Percentiles rank a stretch among this genome's conserved stretches.
Evolutionary conservation across 2,888 invertebrate species (phyloP).

Genomic region (Xestia sexstrigata): DNA sequence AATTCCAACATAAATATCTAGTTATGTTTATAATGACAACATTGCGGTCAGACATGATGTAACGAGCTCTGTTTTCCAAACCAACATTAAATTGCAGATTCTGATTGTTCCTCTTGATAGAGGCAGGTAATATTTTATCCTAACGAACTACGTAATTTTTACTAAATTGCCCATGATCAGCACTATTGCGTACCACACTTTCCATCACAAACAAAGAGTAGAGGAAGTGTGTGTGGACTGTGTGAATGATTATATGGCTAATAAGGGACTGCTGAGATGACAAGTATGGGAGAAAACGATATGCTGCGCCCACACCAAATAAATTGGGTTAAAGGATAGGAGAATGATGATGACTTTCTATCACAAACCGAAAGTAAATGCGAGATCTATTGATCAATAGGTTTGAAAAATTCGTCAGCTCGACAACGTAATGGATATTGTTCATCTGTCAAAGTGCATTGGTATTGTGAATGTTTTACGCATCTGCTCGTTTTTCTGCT

Average conservation of each 20-base stretch:
- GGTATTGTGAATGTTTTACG: not conserved
- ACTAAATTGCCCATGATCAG: not conserved
- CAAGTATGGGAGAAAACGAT: too few species aligned
- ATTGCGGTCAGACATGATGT: conserved; percentile 43
- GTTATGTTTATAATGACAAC: conserved; percentile 41
- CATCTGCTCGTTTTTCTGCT: not conserved
- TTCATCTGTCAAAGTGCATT: too few species aligned
- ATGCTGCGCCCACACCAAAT: too few species aligned
- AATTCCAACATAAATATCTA: conserved; percentile 24
- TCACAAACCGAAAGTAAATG: not conserved
- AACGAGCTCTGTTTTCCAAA: conserved; percentile 8
- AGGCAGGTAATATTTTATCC: conserved; percentile 17
- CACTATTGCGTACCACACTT: not conserved
- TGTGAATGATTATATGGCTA: too few species aligned
- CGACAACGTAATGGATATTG: too few species aligned
- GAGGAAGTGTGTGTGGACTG: too few species aligned
- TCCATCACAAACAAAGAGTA: not conserved
- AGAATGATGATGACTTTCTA: too few species aligned
- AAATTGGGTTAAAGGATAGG: too few species aligned
- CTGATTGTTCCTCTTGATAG: conserved; percentile 19
- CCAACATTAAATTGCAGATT: conserved; percentile 38
- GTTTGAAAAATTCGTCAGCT: not conserved
- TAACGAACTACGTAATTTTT: not conserved
- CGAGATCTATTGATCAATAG: not conserved
- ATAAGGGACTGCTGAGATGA: too few species aligned